phyloP scores from a whole-genome alignment of 2,797 vertebrate genomes.

The Macropus fuliginosus region DNA sequence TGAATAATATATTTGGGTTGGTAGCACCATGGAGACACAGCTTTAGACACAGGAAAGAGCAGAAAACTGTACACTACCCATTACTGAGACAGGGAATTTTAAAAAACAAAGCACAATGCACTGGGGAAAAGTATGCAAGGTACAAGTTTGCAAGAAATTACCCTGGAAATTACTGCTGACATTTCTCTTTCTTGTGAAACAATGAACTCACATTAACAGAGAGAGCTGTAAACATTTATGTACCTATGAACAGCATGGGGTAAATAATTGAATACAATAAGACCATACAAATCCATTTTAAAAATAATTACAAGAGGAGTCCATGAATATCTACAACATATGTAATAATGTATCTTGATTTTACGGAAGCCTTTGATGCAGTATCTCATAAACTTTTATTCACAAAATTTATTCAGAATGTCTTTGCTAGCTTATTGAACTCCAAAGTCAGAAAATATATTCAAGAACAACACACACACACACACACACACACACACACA shows the following conservation, averaged over 20 bases:
- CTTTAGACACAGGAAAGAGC: not conserved
- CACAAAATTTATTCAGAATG: conserved; percentile 76
- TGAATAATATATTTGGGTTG: not conserved
- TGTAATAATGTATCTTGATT: conserved; percentile 73
- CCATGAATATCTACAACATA: conserved; percentile 69
- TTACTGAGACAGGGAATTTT: conserved; percentile 38
- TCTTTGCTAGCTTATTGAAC: conserved; percentile 71
- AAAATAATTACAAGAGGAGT: conserved; percentile 73
- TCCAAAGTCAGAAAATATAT: conserved; percentile 62
- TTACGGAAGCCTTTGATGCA: conserved; percentile 74
- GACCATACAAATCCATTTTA: conserved; percentile 67
- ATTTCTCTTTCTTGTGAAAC: conserved; percentile 67
- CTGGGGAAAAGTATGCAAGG: conserved; percentile 23
- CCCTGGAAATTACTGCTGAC: conserved; percentile 55
- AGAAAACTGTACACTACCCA: not conserved
- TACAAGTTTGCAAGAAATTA: conserved; percentile 50
- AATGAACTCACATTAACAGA: conserved; percentile 55
- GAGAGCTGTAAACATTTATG: conserved; percentile 73
- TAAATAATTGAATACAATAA: conserved; percentile 74
- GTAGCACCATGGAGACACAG: not conserved
- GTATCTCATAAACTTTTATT: conserved; percentile 78
- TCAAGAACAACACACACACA: conserved; percentile 50
- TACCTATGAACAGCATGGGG: conserved; percentile 71
- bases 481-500: not conserved
- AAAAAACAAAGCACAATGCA: conserved; percentile 45